A percentile compares a stretch with the other conserved stretches of the same genome.
These are phyloP conservation scores for Ochotona princeps DNA, from an alignment of 2,113 vertebrate species.

Conservation along the genomic window DNA sequence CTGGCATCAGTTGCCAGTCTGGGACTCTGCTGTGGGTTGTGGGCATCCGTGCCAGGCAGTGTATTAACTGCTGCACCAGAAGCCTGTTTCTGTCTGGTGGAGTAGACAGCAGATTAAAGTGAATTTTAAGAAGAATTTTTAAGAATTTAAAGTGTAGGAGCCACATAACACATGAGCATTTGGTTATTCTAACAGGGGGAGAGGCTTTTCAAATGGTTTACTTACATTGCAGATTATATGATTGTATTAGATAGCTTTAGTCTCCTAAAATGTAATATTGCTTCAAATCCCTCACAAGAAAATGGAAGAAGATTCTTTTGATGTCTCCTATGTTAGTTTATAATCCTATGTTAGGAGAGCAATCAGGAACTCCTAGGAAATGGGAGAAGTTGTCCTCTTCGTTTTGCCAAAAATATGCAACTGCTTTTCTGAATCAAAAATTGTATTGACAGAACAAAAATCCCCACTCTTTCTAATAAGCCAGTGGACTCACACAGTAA, in stretches of 20 bases:
- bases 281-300: neutral
- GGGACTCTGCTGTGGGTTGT: too few species aligned
- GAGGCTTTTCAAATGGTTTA: neutral
- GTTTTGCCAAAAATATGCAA: neutral
- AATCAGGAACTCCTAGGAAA: neutral
- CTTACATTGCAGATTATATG: neutral
- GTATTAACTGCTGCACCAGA: too few species aligned
- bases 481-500: neutral
- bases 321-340: neutral
- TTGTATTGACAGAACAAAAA: neutral
- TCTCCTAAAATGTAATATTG: constrained; percentile 25
- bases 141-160: too few species aligned
- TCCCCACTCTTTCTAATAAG: constrained; percentile 1
- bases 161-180: neutral
- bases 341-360: neutral
- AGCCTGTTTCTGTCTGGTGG: too few species aligned
- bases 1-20: too few species aligned
- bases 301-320: constrained; percentile 1
- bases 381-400: neutral
- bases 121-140: neutral
- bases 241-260: neutral
- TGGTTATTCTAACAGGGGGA: neutral
- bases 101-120: neutral
- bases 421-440: neutral
- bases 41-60: too few species aligned